phyloP scores from a whole-genome alignment of 2,113 vertebrate genomes.

The Numenius arquata region DNA sequence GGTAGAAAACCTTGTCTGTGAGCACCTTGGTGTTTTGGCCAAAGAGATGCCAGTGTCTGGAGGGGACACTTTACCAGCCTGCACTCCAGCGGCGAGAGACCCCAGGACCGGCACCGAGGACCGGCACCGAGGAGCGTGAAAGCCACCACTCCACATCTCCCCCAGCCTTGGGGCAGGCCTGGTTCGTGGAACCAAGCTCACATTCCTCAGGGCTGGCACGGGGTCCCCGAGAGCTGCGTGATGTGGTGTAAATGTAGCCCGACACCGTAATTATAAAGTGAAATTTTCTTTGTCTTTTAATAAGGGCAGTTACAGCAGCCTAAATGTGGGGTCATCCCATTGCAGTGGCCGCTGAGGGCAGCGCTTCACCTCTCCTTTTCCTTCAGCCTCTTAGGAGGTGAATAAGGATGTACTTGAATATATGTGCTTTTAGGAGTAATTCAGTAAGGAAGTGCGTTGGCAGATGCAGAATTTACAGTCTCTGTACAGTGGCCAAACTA shows the following conservation, averaged over 20 bases:
- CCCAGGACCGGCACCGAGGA: neutral
- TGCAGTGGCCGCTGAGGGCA: neutral
- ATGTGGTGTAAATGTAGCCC: neutral
- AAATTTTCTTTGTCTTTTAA: neutral
- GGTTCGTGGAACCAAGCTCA: neutral
- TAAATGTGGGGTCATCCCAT: neutral
- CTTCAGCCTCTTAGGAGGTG: neutral
- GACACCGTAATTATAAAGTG: neutral
- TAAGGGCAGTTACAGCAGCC: neutral
- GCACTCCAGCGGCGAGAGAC: neutral
- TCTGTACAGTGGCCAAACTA: neutral
- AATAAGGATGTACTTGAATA: neutral
- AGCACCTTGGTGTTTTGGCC: neutral
- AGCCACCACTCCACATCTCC: neutral
- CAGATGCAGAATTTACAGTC: neutral
- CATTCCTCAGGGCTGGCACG: neutral
- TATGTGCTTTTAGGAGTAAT: neutral
- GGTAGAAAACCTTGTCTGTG: neutral
- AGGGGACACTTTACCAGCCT: neutral
- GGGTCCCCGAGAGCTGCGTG: neutral
- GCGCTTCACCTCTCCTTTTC: neutral
- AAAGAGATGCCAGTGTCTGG: neutral
- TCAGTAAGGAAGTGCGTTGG: neutral
- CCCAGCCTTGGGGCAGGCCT: neutral
- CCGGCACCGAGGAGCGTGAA: neutral